A percentile compares a stretch with the other conserved stretches of the same genome.
phyloP scores from a whole-genome alignment of 1,140 invertebrate genomes.

The Portunus trituberculatus region DNA sequence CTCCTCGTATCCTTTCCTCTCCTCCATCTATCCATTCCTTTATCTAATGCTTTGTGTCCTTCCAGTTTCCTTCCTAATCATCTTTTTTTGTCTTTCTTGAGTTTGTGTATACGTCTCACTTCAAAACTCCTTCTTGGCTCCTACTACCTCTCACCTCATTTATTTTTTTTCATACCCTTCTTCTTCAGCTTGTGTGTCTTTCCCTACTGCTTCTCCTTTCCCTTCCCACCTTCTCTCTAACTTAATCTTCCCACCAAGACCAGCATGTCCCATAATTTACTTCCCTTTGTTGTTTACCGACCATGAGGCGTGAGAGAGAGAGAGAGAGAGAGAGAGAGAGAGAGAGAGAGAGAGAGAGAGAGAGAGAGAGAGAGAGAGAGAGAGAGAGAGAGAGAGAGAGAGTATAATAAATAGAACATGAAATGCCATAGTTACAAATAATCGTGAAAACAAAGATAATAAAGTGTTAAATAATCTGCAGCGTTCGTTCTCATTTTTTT shows the following conservation, averaged over 20 bases:
- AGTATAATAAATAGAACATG: background rate
- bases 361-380: conserved; percentile 52
- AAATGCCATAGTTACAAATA: background rate
- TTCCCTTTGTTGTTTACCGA: background rate
- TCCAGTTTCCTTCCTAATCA: too few species aligned
- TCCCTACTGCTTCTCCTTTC: background rate
- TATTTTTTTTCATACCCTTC: background rate
- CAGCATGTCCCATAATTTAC: background rate
- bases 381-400: conserved; percentile 36
- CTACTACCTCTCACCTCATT: background rate
- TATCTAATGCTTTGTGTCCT: background rate
- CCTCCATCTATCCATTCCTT: background rate
- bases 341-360: conserved; percentile 46
- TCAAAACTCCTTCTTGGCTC: too few species aligned
- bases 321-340: conserved; percentile 54
- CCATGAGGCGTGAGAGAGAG: conserved; percentile 15
- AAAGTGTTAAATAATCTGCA: background rate
- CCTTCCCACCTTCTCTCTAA: background rate
- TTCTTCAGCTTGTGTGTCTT: background rate
- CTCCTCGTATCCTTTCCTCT: background rate
- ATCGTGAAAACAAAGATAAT: background rate
- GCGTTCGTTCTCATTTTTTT: background rate
- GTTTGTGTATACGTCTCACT: too few species aligned
- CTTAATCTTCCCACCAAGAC: background rate
- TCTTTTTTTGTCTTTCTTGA: too few species aligned